Conservation (phyloP, 53 echinoderm and acorn worm genomes). For the Astropecten irregularis region DNA sequence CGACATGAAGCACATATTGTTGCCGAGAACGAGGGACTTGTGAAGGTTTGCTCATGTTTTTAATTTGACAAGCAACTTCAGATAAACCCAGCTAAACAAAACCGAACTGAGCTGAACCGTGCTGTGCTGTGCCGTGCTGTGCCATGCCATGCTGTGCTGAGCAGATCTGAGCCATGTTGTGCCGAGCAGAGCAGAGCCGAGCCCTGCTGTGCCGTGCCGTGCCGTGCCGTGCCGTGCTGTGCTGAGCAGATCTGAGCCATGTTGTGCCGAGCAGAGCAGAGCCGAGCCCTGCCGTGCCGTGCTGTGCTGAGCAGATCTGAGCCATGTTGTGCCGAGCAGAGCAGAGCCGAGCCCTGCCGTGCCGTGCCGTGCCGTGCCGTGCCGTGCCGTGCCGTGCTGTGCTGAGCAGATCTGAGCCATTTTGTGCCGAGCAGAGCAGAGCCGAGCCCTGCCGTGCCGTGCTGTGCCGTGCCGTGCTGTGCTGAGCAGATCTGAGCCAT, state of each 20-base stretch:
- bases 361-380: conserved; percentile 3
- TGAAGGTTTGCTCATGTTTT: conserved; percentile 62
- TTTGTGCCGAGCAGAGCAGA: neutral
- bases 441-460: neutral
- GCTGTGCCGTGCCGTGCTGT: conserved; percentile 17
- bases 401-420: neutral
- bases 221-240: conserved; percentile 12
- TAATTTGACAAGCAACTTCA: neutral
- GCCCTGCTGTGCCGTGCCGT: conserved; percentile 4
- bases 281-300: neutral
- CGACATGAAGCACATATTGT: conserved; percentile 93
- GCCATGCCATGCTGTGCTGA: no score
- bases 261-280: neutral
- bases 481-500: neutral
- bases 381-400: conserved; percentile 12
- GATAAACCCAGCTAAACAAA: neutral
- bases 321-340: no score
- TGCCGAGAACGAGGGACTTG: conserved; percentile 81
- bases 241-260: neutral
- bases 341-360: neutral
- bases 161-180: no score
- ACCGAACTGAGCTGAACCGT: no score
- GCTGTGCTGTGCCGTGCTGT: no score
- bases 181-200: no score
- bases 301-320: neutral